phyloP scores from a whole-genome alignment of 2,888 invertebrate species.

The Cheilosia grossa region DNA sequence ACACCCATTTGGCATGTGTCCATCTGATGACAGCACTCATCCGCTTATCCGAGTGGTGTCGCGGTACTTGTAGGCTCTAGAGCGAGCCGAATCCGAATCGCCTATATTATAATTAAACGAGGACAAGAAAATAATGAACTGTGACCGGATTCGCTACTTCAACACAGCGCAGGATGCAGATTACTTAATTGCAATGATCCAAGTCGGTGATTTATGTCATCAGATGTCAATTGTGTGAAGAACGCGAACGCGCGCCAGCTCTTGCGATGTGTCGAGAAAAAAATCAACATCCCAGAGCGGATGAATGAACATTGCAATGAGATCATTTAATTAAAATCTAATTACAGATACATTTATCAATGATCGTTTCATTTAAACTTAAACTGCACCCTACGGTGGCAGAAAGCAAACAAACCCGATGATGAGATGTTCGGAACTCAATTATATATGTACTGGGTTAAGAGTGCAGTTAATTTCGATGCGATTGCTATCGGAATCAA shows the following conservation, averaged over 20 bases:
- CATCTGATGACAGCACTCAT: conserved; percentile 73
- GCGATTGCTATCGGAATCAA: conserved; percentile 51
- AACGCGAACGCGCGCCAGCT: conserved; percentile 51
- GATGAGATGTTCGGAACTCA: conserved; percentile 36
- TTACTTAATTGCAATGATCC: conserved; percentile 56
- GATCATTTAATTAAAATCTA: conserved; percentile 78
- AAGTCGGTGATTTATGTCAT: conserved; percentile 69
- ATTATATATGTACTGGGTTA: conserved; percentile 41
- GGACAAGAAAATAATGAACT: conserved; percentile 71
- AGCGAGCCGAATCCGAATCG: conserved; percentile 15
- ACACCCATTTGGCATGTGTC: conserved; percentile 74
- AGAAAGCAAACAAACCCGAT: conserved; percentile 42
- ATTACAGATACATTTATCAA: conserved; percentile 77
- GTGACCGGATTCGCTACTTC: conserved; percentile 67
- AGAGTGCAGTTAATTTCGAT: conserved; percentile 65
- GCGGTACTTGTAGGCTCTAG: background rate
- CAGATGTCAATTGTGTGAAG: conserved; percentile 68
- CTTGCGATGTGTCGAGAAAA: conserved; percentile 38
- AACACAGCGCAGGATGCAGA: conserved; percentile 27
- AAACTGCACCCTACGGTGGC: conserved; percentile 55
- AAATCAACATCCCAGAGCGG: conserved; percentile 62
- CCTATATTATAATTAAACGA: conserved; percentile 45
- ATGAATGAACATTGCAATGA: conserved; percentile 76
- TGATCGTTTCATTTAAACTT: conserved; percentile 68
- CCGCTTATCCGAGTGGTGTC: conserved; percentile 60